Evolutionary conservation across 2,888 invertebrate genomes (phyloP), one percentile per base, ranked within the genome.

Genomic region (Argyresthia albistria): DNA sequence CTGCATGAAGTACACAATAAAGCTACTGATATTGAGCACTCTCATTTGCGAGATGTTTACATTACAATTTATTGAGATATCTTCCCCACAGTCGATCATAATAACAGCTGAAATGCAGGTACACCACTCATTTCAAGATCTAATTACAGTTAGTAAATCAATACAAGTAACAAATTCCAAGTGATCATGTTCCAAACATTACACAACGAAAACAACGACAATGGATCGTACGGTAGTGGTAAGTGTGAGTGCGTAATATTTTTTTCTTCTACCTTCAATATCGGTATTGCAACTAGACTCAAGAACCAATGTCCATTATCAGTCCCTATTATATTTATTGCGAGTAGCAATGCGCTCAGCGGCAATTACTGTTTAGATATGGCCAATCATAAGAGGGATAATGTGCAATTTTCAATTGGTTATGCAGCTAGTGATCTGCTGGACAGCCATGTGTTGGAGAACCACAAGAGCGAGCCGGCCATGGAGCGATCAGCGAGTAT

Each of bases 371-470:
- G 58, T 63, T 60, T 69, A 75, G 80, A 83, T 80, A 84, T 80
- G 77, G 69, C 71, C 57, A 77, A 82, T 83, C 10, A 47, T 25
- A 83, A 82, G 81, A 57, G 71, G 74, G 64, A 69, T 80, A 81
- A 79, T 75, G 72, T 76, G 59, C 69, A 62, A 64, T 76, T 76
- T 76, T 76, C 76, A 63, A 76, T 75, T 69, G 76, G 73, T 69
- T 76, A 65, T 73, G 71, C 73, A 87, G 87, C 81, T 59, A 86
- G 81, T 73, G 87, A 86, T 73, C 73, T 86, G 64, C 74, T 87
- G 80, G 87, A 82, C 67, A 81, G 80, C 79, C 83, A 87, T 84
- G 86, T 76, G 60, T 73, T 83, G 74, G 77, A 74, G 52, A 76
- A 78, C 67, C 79, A 82, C 67, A 83, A 83, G 70, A 68, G 73